These are phyloP conservation scores for Poeciliopsis paucimaculata DNA, from an alignment of 2,797 vertebrate genomes.

Conservation along the genomic window DNA sequence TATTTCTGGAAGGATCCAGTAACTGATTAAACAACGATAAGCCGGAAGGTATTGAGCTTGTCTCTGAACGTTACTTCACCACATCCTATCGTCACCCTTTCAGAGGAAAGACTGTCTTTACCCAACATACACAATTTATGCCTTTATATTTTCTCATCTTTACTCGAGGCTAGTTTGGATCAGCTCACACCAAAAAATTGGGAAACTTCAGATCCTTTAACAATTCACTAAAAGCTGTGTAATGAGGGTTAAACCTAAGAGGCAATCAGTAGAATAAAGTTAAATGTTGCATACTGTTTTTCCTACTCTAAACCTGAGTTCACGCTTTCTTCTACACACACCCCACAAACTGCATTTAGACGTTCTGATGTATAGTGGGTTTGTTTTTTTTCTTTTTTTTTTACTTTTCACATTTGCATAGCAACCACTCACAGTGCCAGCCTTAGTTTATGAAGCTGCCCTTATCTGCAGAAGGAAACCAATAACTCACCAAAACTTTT, in stretches of 20 bases:
- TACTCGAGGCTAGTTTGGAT: neutral
- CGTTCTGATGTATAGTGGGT: conserved; percentile 39
- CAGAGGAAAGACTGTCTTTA: conserved; percentile 12
- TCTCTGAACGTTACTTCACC: conserved; percentile 53
- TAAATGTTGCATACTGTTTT: neutral
- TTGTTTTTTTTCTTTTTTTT: conserved; percentile 35
- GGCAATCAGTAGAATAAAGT: conserved; percentile 37
- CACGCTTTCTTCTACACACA: conserved; percentile 1
- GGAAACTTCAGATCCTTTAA: neutral
- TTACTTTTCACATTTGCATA: conserved; percentile 42
- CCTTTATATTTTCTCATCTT: neutral
- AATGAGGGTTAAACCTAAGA: conserved; percentile 23
- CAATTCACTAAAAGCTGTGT: neutral
- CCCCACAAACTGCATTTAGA: conserved; percentile 18
- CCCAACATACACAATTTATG: neutral
- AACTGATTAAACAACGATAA: conserved; percentile 74
- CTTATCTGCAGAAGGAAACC: conserved; percentile 63
- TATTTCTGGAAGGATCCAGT: conserved; percentile 72
- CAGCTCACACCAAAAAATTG: neutral
- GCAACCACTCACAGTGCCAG: conserved; percentile 38
- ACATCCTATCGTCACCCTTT: conserved; percentile 33
- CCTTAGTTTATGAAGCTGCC: conserved; percentile 59
- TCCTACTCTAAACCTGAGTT: neutral
- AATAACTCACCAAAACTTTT: conserved; percentile 50
- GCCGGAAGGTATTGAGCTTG: conserved; percentile 47